Conservation (phyloP, 2,797 vertebrate genomes). For the Tapera naevia region DNA sequence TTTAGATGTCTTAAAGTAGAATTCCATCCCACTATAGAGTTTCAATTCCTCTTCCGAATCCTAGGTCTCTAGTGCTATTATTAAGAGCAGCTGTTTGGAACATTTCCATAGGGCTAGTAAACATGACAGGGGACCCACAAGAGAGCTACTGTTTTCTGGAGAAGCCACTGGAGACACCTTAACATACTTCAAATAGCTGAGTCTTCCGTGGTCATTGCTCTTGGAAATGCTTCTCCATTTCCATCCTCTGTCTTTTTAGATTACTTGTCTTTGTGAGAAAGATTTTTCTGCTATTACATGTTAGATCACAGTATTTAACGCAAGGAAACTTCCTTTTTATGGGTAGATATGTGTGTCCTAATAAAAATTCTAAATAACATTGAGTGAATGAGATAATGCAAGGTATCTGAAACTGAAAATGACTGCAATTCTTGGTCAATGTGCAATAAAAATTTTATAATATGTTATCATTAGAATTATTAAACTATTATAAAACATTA, state of each 20-base stretch:
- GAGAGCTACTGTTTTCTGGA: background rate
- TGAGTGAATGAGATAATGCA: background rate
- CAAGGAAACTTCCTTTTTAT: background rate
- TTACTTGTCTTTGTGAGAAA: background rate
- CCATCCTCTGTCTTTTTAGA: background rate
- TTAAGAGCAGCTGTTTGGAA: accelerated
- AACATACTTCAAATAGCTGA: background rate
- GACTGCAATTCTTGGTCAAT: background rate
- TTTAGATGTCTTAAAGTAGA: background rate
- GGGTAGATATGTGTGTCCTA: background rate
- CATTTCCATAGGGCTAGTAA: background rate
- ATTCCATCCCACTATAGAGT: background rate
- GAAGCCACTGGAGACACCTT: background rate
- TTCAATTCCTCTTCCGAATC: background rate
- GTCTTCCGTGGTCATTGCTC: background rate
- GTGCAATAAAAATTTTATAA: background rate
- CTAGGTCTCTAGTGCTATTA: background rate
- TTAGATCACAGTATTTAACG: background rate
- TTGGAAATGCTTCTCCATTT: background rate
- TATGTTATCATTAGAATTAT: background rate
- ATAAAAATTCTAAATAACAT: background rate
- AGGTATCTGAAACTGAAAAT: background rate
- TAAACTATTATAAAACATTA: background rate
- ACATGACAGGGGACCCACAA: accelerated
- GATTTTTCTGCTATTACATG: background rate